Base-by-base conservation (phyloP, 2,888 invertebrate genomes). In the Leptinotarsa peninsularis region DNA sequence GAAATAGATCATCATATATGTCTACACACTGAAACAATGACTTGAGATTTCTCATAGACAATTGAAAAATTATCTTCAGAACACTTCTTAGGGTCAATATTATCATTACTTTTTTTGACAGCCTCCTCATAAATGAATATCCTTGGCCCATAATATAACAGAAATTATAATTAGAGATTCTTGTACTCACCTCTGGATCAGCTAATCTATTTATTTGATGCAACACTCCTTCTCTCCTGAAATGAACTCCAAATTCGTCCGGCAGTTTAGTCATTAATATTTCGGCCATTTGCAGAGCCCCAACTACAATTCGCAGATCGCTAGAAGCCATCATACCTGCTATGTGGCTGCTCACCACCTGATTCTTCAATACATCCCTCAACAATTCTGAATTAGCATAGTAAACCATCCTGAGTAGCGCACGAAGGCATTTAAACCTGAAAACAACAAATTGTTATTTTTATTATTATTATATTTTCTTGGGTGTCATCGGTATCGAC, bases 301-400 rank as follows among this genome's bases (percentile, higher is more conserved):
- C 98, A 68, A 99, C 98, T 63, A 98, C 97, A 85, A 99, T 98
- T 85, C 98, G 93, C 78, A 99, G 91, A 90, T 99, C 99, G 87
- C 94, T 96, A 4, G 98, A 98, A 1, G 98, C 98, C 93, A 99
- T 93, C 98, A 99, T 99, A 75, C 98, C 98, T 49, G 98, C 98
- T 86, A 99, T 96, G 89, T 99, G 98, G 83, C 98, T 98, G 77
- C 97, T 96, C 74, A 98, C 96, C 80, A 96, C 92, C 87, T 93
- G 93, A 85, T 92, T 92, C 83, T 92, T 93, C 75, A 93, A 86
- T 79, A 93, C 93, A 81, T 93, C 94, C 84, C 94, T 92, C 69
- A 99, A 91, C 80, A 98, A 91, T 83, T 96, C 93, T 1, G 97
- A 93, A 80, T 94, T 94, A 14, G 97, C 96, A 88, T 98, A 98